Base-by-base conservation (phyloP, 2,888 invertebrate species). In the Catocala fraxini region DNA sequence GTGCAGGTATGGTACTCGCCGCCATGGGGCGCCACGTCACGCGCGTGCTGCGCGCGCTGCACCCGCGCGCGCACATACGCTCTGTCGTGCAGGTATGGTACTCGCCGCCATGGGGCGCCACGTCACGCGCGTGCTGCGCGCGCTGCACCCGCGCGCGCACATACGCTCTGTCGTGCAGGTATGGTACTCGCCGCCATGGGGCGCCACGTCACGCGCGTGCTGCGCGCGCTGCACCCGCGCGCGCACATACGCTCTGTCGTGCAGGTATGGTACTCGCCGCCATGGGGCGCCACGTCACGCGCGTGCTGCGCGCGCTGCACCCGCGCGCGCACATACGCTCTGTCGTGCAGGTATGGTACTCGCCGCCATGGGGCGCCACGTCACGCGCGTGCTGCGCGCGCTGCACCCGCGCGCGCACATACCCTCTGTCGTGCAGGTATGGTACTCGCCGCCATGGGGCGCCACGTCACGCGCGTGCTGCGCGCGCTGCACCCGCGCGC, bases 101-200 rank as follows among this genome's bases (percentile, higher is more conserved):
- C 35, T 1, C n/a, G n/a, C n/a, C n/a, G n/a, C n/a, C n/a, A n/a
- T n/a, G n/a, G n/a, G n/a, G 71, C 94, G 98, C 10, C 98, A 99
- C 87, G 96, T 98, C 56, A 96, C 96, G 74, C 95, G 98, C 64
- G 96, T 99, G 75, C 95, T 98, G 56, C 96, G 96, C 79, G 98
- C 98, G 33, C 96, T 97, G 90, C 96, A 97, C 86, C 94, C 96
- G 34, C 96, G 97, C 73, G 96, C 97, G 46, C 96, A 96, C 86
- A 95, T 98, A 56, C 95, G 97, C 59, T 97, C 98, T 89, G 97
- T 98, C 15, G 97, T 97, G 10, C 97, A 97, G 94, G 97, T 95
- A 79, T 12, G 41, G 0, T 4, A 39, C 35, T 1, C n/a, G n/a
- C n/a, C n/a, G n/a, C n/a, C n/a, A n/a, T n/a, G n/a, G n/a, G n/a